phyloP scores from a whole-genome alignment of 2,113 vertebrate species.

The Gobiocypris rarus region DNA sequence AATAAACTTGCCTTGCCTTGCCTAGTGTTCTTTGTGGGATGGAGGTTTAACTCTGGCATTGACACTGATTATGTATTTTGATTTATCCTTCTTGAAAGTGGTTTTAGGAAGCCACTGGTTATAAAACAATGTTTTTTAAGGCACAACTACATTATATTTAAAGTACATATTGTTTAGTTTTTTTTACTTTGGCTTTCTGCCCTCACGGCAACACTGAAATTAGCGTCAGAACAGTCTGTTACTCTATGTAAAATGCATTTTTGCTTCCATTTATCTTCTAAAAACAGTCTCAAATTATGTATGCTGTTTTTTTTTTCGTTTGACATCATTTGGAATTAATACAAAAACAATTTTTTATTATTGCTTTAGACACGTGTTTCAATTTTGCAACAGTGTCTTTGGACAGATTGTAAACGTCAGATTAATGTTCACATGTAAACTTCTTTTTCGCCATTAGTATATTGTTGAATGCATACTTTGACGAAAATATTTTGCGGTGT shows the following conservation, averaged over 20 bases:
- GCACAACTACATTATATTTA: background rate
- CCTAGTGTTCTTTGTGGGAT: background rate
- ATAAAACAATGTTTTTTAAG: background rate
- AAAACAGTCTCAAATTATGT: background rate
- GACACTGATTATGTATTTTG: background rate
- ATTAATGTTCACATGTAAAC: background rate
- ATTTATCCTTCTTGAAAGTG: background rate
- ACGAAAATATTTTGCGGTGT: background rate
- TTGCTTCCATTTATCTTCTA: background rate
- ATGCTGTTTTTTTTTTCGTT: background rate
- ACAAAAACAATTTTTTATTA: background rate
- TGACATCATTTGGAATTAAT: background rate
- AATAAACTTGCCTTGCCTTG: too few relatives aligned
- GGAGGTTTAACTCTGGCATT: background rate
- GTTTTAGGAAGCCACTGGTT: background rate
- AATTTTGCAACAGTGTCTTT: background rate
- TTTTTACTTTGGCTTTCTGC: background rate
- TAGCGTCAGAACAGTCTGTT: background rate
- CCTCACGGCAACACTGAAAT: background rate
- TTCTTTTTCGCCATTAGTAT: background rate
- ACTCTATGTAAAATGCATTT: background rate
- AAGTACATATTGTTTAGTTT: background rate
- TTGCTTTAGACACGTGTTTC: background rate
- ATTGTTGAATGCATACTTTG: background rate
- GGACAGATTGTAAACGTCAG: background rate